Percentiles rank a stretch among this genome's conserved stretches.
These are phyloP conservation scores for Machimus rusticus DNA, from an alignment of 2,888 invertebrate species.

Conservation along the genomic window DNA sequence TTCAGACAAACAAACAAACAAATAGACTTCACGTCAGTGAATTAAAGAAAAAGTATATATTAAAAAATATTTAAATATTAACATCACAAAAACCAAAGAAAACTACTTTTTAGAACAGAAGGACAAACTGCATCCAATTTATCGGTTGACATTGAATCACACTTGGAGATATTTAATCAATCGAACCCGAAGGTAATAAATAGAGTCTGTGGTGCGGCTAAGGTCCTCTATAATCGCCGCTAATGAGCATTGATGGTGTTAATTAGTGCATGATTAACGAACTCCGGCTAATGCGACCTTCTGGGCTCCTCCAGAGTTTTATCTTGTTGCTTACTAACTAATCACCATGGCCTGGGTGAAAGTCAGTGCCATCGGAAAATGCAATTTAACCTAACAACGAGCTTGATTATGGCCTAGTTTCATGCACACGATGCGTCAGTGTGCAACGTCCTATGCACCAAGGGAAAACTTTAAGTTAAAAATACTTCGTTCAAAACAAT, in stretches of 20 bases:
- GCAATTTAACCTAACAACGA: neutral
- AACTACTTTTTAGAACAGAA: neutral
- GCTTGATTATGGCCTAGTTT: neutral
- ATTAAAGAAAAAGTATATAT: too few relatives aligned
- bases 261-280: slow-evolving; percentile 32
- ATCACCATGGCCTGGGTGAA: neutral
- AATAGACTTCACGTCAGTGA: too few relatives aligned
- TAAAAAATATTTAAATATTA: neutral
- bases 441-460: neutral
- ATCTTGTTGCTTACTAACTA: neutral
- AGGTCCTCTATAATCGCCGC: neutral
- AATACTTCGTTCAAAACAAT: neutral
- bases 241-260: neutral
- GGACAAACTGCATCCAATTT: neutral
- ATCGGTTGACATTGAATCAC: neutral
- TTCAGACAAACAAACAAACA: too few relatives aligned
- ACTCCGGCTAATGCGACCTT: neutral
- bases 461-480: neutral
- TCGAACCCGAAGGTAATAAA: neutral
- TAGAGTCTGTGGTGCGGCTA: neutral
- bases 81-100: neutral
- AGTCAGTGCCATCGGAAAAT: neutral
- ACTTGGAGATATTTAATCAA: neutral
- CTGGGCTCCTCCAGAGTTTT: neutral
- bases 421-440: neutral